Percentiles rank a stretch among this genome's conserved stretches.
These are phyloP conservation scores for Poliocrania exsul DNA, from an alignment of 2,797 vertebrate species.

Conservation along the genomic window DNA sequence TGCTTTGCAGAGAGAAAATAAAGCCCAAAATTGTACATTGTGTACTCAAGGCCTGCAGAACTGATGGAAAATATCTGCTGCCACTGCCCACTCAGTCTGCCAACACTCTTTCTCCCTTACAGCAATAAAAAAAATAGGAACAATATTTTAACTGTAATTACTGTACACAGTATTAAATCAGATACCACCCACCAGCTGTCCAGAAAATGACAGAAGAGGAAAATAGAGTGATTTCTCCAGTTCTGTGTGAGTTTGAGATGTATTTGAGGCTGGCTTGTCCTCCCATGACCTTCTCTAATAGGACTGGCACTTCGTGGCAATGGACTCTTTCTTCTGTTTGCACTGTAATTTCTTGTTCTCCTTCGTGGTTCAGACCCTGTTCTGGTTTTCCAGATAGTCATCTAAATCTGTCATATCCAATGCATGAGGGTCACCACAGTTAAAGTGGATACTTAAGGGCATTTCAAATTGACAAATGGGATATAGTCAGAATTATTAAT, in stretches of 20 bases:
- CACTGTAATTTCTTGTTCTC: slow-evolving; percentile 15
- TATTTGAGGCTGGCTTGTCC: slow-evolving; percentile 20
- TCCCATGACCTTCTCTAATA: slow-evolving; percentile 9
- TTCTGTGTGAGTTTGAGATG: not conserved
- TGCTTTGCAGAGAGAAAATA: slow-evolving; percentile 1
- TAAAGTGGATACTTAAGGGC: not conserved
- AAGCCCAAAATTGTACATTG: not conserved
- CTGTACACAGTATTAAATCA: slow-evolving; percentile 60
- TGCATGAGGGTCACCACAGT: not conserved
- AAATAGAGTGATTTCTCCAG: slow-evolving; percentile 1
- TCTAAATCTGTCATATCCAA: not conserved
- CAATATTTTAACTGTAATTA: slow-evolving; percentile 69
- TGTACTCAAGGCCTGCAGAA: not conserved
- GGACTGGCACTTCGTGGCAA: not conserved
- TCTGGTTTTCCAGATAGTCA: not conserved
- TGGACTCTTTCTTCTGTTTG: not conserved
- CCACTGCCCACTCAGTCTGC: slow-evolving; percentile 59
- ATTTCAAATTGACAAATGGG: not conserved
- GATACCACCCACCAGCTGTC: slow-evolving; percentile 61
- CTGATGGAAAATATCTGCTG: slow-evolving; percentile 48
- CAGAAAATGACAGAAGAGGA: slow-evolving; percentile 22
- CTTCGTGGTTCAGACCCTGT: not conserved
- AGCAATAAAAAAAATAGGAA: slow-evolving; percentile 50
- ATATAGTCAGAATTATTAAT: not conserved
- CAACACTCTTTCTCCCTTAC: slow-evolving; percentile 27